phyloP scores from a whole-genome alignment of 2,113 vertebrate genomes.

The Eubucco bourcierii region DNA sequence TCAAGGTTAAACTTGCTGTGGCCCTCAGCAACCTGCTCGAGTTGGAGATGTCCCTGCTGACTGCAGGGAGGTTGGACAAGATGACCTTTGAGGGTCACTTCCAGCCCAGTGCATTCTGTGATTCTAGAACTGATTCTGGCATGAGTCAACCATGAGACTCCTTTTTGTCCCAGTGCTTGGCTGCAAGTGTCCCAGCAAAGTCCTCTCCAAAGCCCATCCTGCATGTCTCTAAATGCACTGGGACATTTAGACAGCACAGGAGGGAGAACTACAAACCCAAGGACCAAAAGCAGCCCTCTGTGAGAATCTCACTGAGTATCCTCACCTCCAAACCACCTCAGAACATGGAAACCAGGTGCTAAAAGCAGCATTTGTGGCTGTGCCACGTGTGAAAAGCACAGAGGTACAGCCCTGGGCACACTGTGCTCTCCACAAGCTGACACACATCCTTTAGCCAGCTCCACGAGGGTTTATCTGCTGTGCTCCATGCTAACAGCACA shows the following conservation, averaged over 20 bases:
- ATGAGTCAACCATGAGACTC: background rate
- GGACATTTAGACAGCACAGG: background rate
- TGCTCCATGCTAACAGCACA: background rate
- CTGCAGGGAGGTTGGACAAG: too few relatives aligned
- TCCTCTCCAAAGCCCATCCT: rapidly evolving
- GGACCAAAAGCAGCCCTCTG: background rate
- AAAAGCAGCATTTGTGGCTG: background rate
- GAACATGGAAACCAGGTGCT: background rate
- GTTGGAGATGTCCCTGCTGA: too few relatives aligned
- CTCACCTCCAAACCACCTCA: rapidly evolving
- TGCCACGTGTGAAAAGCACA: background rate
- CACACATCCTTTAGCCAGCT: background rate
- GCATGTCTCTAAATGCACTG: rapidly evolving
- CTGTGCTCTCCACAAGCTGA: background rate
- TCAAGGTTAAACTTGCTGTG: too few relatives aligned
- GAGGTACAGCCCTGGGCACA: rapidly evolving
- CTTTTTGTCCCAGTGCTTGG: background rate
- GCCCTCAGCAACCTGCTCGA: too few relatives aligned
- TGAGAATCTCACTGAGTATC: background rate
- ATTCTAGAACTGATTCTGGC: too few relatives aligned
- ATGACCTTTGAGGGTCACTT: too few relatives aligned
- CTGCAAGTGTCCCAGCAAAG: background rate
- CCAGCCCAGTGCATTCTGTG: too few relatives aligned
- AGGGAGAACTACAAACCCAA: background rate
- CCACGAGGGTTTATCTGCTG: background rate